A percentile compares a stretch with the other conserved stretches of the same genome.
These are phyloP conservation scores for Parasteatoda lunata DNA, from an alignment of 2,888 invertebrate genomes.

Conservation along the genomic window DNA sequence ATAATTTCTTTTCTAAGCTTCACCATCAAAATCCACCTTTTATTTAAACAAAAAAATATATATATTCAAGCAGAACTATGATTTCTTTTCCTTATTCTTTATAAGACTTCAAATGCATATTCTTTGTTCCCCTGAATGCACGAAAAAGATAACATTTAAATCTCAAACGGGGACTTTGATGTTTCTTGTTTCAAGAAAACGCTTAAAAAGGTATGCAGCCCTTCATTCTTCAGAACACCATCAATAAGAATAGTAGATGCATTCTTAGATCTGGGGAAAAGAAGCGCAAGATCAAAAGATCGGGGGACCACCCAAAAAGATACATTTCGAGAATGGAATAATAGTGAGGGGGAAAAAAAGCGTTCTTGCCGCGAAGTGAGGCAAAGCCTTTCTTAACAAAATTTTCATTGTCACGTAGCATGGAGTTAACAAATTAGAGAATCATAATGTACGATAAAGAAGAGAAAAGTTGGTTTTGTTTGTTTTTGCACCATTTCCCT, in stretches of 20 bases:
- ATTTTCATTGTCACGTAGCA: no score
- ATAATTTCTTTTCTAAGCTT: no score
- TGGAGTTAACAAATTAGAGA: no score
- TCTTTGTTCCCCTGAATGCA: not conserved
- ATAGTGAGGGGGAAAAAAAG: not conserved
- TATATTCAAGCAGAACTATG: not conserved
- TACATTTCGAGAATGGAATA: not conserved
- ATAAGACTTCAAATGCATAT: not conserved
- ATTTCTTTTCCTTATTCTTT: not conserved
- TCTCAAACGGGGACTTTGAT: conserved; percentile 15
- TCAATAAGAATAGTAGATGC: not conserved
- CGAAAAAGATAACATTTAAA: conserved; percentile 25
- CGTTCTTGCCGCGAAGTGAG: not conserved
- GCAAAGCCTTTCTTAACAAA: no score
- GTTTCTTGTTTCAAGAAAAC: conserved; percentile 38
- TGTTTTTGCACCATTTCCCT: no score
- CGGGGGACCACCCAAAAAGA: conserved; percentile 5
- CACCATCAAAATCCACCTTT: no score
- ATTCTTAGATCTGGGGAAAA: not conserved
- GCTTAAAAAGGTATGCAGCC: conserved; percentile 21
- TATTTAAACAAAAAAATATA: no score
- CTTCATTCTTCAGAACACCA: not conserved
- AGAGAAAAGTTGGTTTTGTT: no score
- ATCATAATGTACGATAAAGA: no score
- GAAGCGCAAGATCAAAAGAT: not conserved